Percentiles rank a stretch among this genome's conserved stretches.
phyloP scores from a whole-genome alignment of 2,888 invertebrate genomes.

The Agrilus mali region DNA sequence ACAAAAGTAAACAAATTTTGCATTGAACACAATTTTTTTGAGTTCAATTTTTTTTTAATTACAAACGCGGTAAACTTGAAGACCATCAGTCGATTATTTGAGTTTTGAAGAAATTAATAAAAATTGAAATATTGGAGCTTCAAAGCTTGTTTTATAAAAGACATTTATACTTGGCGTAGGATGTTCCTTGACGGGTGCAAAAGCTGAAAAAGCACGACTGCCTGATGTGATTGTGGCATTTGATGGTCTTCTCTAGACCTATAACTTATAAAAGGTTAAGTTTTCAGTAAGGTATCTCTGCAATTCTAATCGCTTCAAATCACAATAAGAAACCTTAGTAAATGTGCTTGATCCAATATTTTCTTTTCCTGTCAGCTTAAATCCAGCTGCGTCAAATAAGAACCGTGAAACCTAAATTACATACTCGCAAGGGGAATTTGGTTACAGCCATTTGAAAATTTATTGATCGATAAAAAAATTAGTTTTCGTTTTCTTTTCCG shows the following conservation, averaged over 20 bases:
- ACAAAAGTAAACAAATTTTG: slow-evolving; percentile 24
- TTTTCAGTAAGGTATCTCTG: slow-evolving; percentile 23
- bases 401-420: too few relatives aligned
- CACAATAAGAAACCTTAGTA: slow-evolving; percentile 21
- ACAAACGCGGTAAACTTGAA: too few relatives aligned
- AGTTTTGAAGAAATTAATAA: too few relatives aligned
- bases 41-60: too few relatives aligned
- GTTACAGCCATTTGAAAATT: too few relatives aligned
- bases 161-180: not conserved
- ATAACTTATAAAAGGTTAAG: slow-evolving; percentile 23
- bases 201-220: not conserved
- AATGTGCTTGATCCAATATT: slow-evolving; percentile 4
- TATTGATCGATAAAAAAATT: too few relatives aligned
- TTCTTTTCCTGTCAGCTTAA: too few relatives aligned
- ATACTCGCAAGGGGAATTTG: too few relatives aligned
- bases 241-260: slow-evolving; percentile 23
- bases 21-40: too few relatives aligned
- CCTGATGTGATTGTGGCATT: slow-evolving; percentile 4
- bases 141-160: not conserved
- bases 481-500: too few relatives aligned
- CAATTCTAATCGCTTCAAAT: slow-evolving; percentile 11
- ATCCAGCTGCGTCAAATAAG: too few relatives aligned
- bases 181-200: slow-evolving; percentile 3
- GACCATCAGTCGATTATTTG: too few relatives aligned
- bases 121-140: not conserved